Base-by-base conservation (phyloP, 2,113 vertebrate genomes). In the Entomyzon cyanotis region DNA sequence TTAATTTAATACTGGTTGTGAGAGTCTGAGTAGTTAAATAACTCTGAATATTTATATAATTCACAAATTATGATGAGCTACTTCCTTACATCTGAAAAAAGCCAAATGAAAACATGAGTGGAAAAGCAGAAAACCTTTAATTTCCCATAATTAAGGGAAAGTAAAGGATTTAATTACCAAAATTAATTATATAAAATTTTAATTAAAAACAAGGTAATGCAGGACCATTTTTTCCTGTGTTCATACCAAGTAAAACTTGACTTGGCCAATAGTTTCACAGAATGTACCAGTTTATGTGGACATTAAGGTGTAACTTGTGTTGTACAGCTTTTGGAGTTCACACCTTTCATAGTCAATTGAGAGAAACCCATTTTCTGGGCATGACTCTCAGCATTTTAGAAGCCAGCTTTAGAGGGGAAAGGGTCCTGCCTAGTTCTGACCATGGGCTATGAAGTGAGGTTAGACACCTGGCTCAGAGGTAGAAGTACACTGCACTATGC, bases 381-480 rank as follows among this genome's bases (percentile, higher is more conserved):
- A 24, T 10, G 6, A 56, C 12, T 58, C 2, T 15, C n/a, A 50
- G 9, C 24, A 35, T 23, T 71, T 85, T n/a, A 75, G 33, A 50
- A 50, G 33, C 10, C 42, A 71, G 25, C 5, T 88, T 68, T 41
- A 52, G 31, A n/a, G 12, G 25, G 17, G 23, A 39, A 53, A 5
- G 44, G 39, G 37, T 46, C 35, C 33, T 83, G 27, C 30, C 33
- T 53, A 25, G 16, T 39, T 68, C 30, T 79, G 47, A 42, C 33
- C 23, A 17, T 27, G 33, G 75, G 10, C 44, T 76, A 0, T 44
- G 50, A 31, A 0, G 0, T 46, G 21, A 27, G 27, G 15, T 56
- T 8, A 30, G 52, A 47, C 16, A 50, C 15, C 5, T 4, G 52
- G 33, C 18, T 93, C 58, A 85, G 35, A 75, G 18, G 7, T 2